Percentiles rank a stretch among this genome's conserved stretches.
These are phyloP conservation scores for Calameuta idolon DNA, from an alignment of 2,888 invertebrate species.

Conservation along the genomic window DNA sequence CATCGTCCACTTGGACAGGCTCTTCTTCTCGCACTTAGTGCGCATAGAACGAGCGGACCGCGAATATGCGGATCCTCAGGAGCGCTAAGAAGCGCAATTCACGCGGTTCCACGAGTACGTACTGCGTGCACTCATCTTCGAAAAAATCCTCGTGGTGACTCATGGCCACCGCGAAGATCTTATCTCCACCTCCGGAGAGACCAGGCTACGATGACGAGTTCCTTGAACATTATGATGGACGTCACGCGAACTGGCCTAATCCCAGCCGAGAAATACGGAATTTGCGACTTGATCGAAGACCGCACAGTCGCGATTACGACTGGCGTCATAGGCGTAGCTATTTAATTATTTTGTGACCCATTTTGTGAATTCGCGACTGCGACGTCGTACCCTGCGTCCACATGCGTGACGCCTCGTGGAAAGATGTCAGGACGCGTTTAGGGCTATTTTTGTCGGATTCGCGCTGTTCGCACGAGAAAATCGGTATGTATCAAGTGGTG, in stretches of 20 bases:
- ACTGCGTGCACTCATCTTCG: slow-evolving; percentile 2
- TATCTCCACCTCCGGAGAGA: background rate
- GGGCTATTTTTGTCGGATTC: background rate
- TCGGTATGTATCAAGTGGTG: slow-evolving; percentile 14
- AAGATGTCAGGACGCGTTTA: background rate
- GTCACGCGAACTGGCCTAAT: background rate
- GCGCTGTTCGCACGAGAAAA: background rate
- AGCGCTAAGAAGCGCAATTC: slow-evolving; percentile 31
- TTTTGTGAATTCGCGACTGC: background rate
- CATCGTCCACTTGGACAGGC: slow-evolving; percentile 19
- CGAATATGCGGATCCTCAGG: slow-evolving; percentile 33
- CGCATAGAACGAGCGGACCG: slow-evolving; percentile 2
- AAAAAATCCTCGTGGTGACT: background rate
- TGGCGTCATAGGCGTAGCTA: background rate
- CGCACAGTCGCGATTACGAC: background rate
- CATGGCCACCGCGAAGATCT: background rate
- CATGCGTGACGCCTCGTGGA: background rate
- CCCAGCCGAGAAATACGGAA: background rate
- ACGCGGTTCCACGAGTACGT: slow-evolving; percentile 27
- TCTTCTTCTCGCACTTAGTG: slow-evolving; percentile 11
- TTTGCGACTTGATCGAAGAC: background rate
- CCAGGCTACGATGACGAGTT: background rate
- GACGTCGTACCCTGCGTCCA: background rate
- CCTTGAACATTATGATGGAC: background rate
- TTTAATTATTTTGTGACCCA: background rate